Evolutionary conservation across 2,797 vertebrate genomes (phyloP).

Genomic region (Atherinosoma microstoma): DNA sequence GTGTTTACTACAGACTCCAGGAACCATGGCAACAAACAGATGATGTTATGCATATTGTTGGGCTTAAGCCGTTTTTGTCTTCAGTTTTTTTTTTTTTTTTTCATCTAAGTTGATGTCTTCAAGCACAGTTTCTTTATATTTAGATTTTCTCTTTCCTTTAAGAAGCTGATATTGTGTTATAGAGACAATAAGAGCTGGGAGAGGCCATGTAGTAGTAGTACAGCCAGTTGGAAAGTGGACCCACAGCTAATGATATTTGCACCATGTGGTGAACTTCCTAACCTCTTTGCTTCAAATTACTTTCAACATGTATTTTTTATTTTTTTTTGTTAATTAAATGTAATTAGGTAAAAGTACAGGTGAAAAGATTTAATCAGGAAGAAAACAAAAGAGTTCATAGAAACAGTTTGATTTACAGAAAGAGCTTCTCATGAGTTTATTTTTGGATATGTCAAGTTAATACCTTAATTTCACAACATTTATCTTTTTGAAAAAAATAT

Average conservation of each 20-base stretch:
- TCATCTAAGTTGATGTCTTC: neutral
- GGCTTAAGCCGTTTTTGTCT: neutral
- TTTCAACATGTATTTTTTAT: too few relatives aligned
- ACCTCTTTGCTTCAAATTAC: neutral
- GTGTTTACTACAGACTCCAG: slow-evolving; percentile 5
- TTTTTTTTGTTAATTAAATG: neutral
- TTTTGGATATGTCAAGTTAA: too few relatives aligned
- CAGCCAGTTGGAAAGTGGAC: neutral
- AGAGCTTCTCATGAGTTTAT: too few relatives aligned
- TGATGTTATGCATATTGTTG: neutral
- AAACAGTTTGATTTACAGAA: neutral
- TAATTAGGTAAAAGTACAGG: neutral
- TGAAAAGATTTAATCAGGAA: neutral
- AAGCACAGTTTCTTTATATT: neutral
- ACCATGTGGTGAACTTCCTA: neutral
- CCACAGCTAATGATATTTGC: neutral
- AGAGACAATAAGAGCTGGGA: neutral
- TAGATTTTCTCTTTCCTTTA: too few relatives aligned
- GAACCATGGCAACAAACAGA: neutral
- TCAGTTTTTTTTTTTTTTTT: neutral
- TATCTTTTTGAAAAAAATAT: too few relatives aligned
- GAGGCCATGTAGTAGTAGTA: neutral
- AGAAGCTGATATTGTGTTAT: neutral
- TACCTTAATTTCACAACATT: too few relatives aligned
- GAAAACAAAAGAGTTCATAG: neutral